Base-by-base conservation (phyloP, 2,888 invertebrate species). In the Schizaphis graminum region DNA sequence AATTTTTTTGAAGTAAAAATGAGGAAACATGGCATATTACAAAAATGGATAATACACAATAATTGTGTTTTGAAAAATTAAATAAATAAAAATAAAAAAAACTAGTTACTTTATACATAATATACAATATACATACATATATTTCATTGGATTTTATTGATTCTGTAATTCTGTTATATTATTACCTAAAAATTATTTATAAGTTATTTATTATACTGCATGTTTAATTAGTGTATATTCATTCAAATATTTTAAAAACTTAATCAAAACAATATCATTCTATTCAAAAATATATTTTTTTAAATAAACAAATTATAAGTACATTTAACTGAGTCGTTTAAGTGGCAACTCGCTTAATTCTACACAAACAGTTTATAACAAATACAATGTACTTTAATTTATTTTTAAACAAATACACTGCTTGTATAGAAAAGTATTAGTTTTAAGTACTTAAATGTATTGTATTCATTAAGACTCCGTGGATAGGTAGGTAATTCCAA, bases 371-470 rank as follows among this genome's bases (percentile, higher is more conserved):
- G 77, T 77, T 1, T 77, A 35, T 35, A 67, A 67, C n/a, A n/a
- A 35, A 77, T 35, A 21, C n/a, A 35, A 13, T 77, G 16, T 35
- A 77, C 35, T 77, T 77, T 35, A 77, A 3, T 35, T 35, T 21
- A 77, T 2, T 77, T 77, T 21, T 35, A 77, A 41, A 41, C 35
- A 35, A 77, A 77, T 21, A 41, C 28, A 77, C 77, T 8, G 21
- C 21, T 77, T 77, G 21, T 77, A 21, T 77, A 21, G 1, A 35
- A 77, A 41, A 77, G 35, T 35, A 35, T 77, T 35, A 35, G 77
- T 35, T 77, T 77, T 77, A 77, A 77, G 77, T 35, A 77, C 77
- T 77, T 35, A 35, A 77, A 77, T 77, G 77, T 77, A 77, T 77
- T 77, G 77, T 77, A 35, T 77, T 35, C 5, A 77, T 77, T 35